Conservation (phyloP, 2,113 vertebrate species). For the Saimiri boliviensis region DNA sequence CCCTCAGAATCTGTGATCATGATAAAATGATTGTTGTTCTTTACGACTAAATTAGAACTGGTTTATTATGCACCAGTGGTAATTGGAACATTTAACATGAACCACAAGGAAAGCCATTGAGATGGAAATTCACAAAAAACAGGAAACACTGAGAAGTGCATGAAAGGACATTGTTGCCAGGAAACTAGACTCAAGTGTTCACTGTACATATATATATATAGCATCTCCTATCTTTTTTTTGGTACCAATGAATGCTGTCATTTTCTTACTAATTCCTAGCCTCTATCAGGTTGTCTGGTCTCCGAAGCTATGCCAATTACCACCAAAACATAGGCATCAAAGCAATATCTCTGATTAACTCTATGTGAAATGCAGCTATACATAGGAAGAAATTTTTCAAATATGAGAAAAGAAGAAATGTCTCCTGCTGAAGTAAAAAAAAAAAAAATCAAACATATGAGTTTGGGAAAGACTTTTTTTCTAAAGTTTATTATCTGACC, state of each 20-base stretch:
- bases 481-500: not conserved
- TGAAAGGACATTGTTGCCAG: not conserved
- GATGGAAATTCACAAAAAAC: constrained; percentile 15
- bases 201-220: not conserved
- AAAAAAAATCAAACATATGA: not conserved
- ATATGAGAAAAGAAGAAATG: not conserved
- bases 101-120: not conserved
- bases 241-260: not conserved
- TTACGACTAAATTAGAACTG: not conserved
- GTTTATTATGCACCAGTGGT: not conserved
- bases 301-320: not conserved
- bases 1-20: not conserved
- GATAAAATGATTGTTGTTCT: not conserved
- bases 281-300: not conserved
- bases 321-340: not conserved
- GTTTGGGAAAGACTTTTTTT: not conserved
- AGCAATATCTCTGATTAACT: constrained; percentile 26
- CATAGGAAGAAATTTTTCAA: constrained; percentile 14
- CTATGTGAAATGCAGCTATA: not conserved
- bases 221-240: not conserved
- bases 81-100: constrained; percentile 15
- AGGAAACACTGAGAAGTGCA: not conserved
- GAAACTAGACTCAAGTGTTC: not conserved
- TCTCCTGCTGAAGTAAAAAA: not conserved
- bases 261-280: not conserved